Evolutionary conservation across 2,113 vertebrate species (phyloP).

Genomic region (Isurus oxyrinchus): DNA sequence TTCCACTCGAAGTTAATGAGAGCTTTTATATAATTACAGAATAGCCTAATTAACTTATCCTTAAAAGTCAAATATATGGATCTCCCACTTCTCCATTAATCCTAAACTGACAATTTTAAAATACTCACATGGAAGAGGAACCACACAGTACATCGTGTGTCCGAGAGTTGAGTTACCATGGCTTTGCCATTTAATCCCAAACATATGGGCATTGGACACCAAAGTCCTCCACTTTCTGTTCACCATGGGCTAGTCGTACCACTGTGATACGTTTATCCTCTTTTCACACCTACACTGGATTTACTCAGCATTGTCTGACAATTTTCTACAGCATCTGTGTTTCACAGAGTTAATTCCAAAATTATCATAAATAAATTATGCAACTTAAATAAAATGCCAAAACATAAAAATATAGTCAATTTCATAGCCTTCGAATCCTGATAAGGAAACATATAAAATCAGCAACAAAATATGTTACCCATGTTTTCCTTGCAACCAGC

Average conservation of each 20-base stretch:
- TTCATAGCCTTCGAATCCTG: not conserved
- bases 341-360: not conserved
- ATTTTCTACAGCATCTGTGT: not conserved
- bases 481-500: not conserved
- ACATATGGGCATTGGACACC: not conserved
- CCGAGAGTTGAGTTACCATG: not conserved
- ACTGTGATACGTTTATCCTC: not conserved
- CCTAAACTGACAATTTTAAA: not conserved
- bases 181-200: constrained; percentile 13
- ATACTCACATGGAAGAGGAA: not conserved
- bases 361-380: not conserved
- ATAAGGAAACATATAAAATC: not conserved
- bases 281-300: not conserved
- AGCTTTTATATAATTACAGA: constrained; percentile 1
- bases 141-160: not conserved
- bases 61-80: constrained; percentile 6
- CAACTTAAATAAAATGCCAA: not conserved
- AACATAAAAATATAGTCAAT: not conserved
- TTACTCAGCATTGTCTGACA: not conserved
- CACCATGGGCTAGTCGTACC: not conserved
- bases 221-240: not conserved
- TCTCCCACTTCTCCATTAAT: not conserved
- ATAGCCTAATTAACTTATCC: not conserved
- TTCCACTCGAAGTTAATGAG: not conserved
- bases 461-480: no score